These are phyloP conservation scores for Dendrolimus houi DNA, from an alignment of 2,888 invertebrate species.

Conservation along the genomic window DNA sequence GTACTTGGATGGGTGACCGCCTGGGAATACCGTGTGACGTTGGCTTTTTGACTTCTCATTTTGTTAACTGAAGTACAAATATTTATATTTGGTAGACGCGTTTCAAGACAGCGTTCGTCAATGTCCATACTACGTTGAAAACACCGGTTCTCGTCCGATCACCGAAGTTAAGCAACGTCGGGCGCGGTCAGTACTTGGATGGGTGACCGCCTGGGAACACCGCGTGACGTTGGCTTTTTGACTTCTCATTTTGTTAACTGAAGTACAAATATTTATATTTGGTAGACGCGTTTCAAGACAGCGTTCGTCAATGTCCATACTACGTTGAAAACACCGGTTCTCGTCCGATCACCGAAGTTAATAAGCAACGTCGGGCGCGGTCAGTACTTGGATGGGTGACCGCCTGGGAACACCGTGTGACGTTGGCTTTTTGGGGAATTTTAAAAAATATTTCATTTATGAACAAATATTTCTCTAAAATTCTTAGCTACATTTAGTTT, in stretches of 20 bases:
- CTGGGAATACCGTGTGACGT: constrained; percentile 45
- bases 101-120: constrained; percentile 17
- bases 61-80: no score
- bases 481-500: no score
- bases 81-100: no score
- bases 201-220: constrained; percentile 61
- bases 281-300: no score
- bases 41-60: constrained; percentile 5
- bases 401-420: constrained; percentile 48
- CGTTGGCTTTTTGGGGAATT: constrained; percentile 34
- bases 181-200: constrained; percentile 64
- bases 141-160: constrained; percentile 68
- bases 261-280: no score
- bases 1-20: constrained; percentile 68
- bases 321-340: constrained; percentile 66
- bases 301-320: constrained; percentile 46
- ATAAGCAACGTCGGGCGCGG: constrained; percentile 62
- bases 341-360: constrained; percentile 72
- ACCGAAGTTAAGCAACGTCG: constrained; percentile 65
- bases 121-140: constrained; percentile 55
- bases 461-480: no score
- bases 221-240: constrained; percentile 44
- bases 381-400: constrained; percentile 68
- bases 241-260: no score
- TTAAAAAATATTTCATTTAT: no score